Base-by-base conservation (phyloP, 2,888 invertebrate genomes). In the Pharmacophagus antenor region DNA sequence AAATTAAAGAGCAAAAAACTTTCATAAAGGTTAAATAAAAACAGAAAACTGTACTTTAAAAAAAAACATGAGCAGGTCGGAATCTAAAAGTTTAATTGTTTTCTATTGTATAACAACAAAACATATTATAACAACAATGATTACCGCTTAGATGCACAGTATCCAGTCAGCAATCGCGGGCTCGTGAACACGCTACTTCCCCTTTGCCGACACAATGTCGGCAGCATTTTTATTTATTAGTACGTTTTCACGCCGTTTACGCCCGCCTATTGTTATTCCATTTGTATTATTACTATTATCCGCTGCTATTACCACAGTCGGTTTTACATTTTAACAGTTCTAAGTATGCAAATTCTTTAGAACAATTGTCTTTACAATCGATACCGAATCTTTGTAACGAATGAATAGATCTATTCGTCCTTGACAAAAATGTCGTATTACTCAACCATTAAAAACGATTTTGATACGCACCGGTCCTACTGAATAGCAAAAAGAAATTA, bases 231-330 rank as follows among this genome's bases (percentile, higher is more conserved):
- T 47, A n/a, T 52, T 23, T 31, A 58, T 58, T 58, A 53, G 61
- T 49, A 62, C 58, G 58, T 67, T 74, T 74, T 72, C 69, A 72
- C 71, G 72, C 68, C 65, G 63, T 63, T 69, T 72, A 70, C 69
- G 61, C 67, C 50, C 58, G 64, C 58, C 60, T 63, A 71, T 75
- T 75, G 73, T 76, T 64, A 61, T 54, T 58, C 68, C n/a, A 72
- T 71, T 70, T 68, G 65, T 66, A 69, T 23, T 15, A 46, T 57
- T 2, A 44, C 68, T 66, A 72, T 69, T 68, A 18, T 17, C 10
- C n/a, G 6, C 42, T 17, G 18, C 42, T 17, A 61, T 56, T 60
- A 22, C 20, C 37, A 56, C 23, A 48, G 31, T 15, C 8, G 10
- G 10, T 31, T 10, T 27, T 27, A 7, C 12, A 10, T 10, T 15